Percentiles rank a stretch among this genome's conserved stretches.
Conservation (phyloP, 2,113 vertebrate genomes). For the Tyto alba region DNA sequence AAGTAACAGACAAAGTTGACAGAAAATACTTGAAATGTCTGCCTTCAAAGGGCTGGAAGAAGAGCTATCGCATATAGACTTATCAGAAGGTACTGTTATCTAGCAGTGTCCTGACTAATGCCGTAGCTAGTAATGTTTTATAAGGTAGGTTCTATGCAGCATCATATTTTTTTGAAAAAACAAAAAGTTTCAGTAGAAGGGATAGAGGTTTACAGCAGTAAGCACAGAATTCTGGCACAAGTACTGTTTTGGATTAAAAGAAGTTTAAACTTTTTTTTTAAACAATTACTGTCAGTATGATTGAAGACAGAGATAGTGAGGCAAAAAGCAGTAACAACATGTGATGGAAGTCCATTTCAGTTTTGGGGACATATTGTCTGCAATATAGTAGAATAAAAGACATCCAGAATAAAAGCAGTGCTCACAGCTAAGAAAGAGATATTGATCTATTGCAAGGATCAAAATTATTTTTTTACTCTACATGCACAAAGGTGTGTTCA, state of each 20-base stretch:
- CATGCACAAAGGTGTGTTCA: slow-evolving; percentile 15
- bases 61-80: neutral
- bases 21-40: neutral
- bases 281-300: slow-evolving; percentile 39
- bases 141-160: neutral
- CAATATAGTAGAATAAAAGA: slow-evolving; percentile 31
- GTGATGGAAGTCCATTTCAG: slow-evolving; percentile 44
- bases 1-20: neutral
- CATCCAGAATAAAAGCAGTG: neutral
- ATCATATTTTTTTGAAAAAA: neutral
- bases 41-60: neutral
- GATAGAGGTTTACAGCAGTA: neutral
- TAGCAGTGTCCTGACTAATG: neutral
- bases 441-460: slow-evolving; percentile 28
- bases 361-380: slow-evolving; percentile 26
- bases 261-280: neutral
- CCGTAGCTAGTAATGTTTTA: neutral
- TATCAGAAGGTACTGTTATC: neutral
- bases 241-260: slow-evolving; percentile 1
- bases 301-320: slow-evolving; percentile 17
- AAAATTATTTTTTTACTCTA: slow-evolving; percentile 45
- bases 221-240: neutral
- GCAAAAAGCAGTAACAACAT: slow-evolving; percentile 24
- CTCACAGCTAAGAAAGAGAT: neutral
- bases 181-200: neutral